phyloP scores from a whole-genome alignment of 1,140 invertebrate species.

The Bombus waltoni region DNA sequence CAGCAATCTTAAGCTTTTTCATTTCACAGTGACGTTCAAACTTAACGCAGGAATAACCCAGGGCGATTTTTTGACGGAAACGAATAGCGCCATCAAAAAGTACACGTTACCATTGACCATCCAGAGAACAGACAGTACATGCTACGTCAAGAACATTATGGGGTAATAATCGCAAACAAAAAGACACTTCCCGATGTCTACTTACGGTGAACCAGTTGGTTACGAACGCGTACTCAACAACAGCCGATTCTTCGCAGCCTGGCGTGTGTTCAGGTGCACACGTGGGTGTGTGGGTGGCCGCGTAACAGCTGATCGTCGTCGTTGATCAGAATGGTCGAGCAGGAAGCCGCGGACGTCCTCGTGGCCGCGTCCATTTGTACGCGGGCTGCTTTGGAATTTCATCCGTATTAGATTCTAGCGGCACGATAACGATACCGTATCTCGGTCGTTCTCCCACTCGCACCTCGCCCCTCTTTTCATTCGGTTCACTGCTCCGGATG shows the following conservation, averaged over 20 bases:
- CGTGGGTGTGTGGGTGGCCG: slow-evolving; percentile 52
- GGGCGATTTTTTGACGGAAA: not conserved
- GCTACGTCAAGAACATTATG: slow-evolving; percentile 13
- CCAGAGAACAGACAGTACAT: not conserved
- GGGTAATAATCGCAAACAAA: slow-evolving; percentile 41
- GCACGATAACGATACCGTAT: slow-evolving; percentile 65
- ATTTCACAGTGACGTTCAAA: not conserved
- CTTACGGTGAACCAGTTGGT: slow-evolving; percentile 13
- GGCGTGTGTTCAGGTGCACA: slow-evolving; percentile 1
- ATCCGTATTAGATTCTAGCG: slow-evolving; percentile 70
- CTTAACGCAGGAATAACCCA: not conserved
- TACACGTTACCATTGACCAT: not conserved
- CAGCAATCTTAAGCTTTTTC: not conserved
- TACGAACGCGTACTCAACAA: not conserved
- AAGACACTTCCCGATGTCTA: slow-evolving; percentile 41
- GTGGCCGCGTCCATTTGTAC: slow-evolving; percentile 73
- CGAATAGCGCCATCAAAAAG: slow-evolving; percentile 21
- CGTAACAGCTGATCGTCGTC: slow-evolving; percentile 67
- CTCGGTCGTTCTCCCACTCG: slow-evolving; percentile 5
- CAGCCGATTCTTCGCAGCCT: slow-evolving; percentile 4
- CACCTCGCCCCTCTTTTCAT: not conserved
- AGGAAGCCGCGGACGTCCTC: slow-evolving; percentile 60
- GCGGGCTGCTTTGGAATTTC: slow-evolving; percentile 67
- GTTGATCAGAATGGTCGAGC: slow-evolving; percentile 64
- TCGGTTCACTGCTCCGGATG: not conserved